Base-by-base conservation (phyloP, 2,888 invertebrate genomes). In the Zelleria hepariella region DNA sequence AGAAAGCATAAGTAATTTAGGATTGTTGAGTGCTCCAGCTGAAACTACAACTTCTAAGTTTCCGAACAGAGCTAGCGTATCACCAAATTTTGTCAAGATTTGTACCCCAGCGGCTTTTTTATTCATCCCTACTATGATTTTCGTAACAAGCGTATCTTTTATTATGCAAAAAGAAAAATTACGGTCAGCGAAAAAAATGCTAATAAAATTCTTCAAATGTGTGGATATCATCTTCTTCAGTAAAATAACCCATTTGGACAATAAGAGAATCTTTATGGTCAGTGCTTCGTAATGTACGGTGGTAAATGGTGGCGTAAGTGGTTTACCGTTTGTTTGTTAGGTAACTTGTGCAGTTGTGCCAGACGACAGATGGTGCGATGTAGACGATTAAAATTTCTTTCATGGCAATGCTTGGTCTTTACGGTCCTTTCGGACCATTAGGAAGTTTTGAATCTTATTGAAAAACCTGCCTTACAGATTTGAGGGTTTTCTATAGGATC, bases 161-260 rank as follows among this genome's bases (percentile, higher is more conserved):
- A 64, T 27, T 2, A 64, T 59, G 6, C 53, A 59, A 42, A 64
- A n/a, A n/a, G n/a, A n/a, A n/a, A n/a, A n/a, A n/a, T n/a, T n/a
- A n/a, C n/a, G n/a, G n/a, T n/a, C n/a, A n/a, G n/a, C n/a, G n/a
- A n/a, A n/a, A n/a, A n/a, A n/a, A n/a, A n/a, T n/a, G n/a, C n/a
- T n/a, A n/a, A n/a, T n/a, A n/a, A n/a, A n/a, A n/a, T n/a, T n/a
- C n/a, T n/a, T n/a, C n/a, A n/a, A n/a, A n/a, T n/a, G 75, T 78
- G 8, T 77, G 66, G 0, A 84, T 61, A 66, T 92, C 92, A 27
- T 82, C 70, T 10, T 78, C 74, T 2, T 89, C 78, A 0, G 76
- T 71, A n/a, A 93, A 74, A 69, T 92, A 92, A 65, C 91, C 91
- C 1, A 91, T 80, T 63, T 89, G 75, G 53, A 93, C 89, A 51